Conservation (phyloP, 2,888 invertebrate species). For the Actias luna region DNA sequence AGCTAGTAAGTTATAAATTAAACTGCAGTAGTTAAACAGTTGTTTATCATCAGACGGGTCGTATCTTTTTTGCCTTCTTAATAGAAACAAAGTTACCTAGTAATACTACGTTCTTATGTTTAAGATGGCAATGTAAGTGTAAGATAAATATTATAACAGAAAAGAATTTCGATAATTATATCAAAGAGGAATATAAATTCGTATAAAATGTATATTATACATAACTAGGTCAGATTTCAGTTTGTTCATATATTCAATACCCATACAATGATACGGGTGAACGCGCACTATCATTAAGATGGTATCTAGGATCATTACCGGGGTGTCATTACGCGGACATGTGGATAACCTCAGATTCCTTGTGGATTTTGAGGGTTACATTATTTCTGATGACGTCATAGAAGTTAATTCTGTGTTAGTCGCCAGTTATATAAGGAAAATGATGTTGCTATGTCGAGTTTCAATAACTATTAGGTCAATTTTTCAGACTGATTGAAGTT, state of each 20-base stretch:
- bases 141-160: no score
- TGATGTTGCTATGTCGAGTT: neutral
- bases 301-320: conserved; percentile 66
- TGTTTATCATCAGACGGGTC: no score
- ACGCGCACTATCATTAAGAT: conserved; percentile 67
- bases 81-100: no score
- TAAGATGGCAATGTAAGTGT: no score
- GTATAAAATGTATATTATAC: no score
- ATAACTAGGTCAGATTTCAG: neutral
- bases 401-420: conserved; percentile 1
- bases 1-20: no score
- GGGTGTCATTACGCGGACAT: conserved; percentile 40
- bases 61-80: no score
- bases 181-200: no score
- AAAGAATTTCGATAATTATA: neutral
- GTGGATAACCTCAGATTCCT: conserved; percentile 11
- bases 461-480: neutral
- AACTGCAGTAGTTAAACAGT: no score
- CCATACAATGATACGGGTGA: conserved; percentile 58
- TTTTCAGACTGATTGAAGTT: no score
- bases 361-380: conserved; percentile 7
- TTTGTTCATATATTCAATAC: conserved; percentile 19
- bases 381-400: conserved; percentile 12
- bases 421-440: neutral
- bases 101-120: no score